Percentiles rank a stretch among this genome's conserved stretches.
Conservation (phyloP, 2,797 vertebrate species). For the Enteromius trimaculatus region DNA sequence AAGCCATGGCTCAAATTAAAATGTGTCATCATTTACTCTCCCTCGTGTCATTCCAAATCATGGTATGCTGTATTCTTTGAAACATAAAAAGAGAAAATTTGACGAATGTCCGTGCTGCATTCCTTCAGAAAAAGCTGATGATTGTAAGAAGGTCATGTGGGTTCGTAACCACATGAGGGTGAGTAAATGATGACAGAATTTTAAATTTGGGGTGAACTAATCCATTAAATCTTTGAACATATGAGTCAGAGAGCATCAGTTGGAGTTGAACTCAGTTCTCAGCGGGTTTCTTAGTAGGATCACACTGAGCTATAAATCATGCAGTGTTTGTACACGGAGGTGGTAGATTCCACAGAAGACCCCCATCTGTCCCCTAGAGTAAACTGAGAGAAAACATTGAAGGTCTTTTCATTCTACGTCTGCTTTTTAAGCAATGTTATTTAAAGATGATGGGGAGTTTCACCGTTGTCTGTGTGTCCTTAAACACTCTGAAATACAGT, state of each 20-base stretch:
- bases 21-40: background rate
- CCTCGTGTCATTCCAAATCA: background rate
- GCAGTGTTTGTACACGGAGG: constrained; percentile 39
- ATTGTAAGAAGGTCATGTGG: background rate
- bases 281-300: constrained; percentile 19
- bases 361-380: constrained; percentile 28
- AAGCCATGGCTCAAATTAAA: background rate
- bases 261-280: background rate
- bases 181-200: constrained; percentile 5
- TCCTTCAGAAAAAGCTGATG: background rate
- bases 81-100: background rate
- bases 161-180: background rate
- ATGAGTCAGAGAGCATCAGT: constrained; percentile 14
- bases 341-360: constrained; percentile 41
- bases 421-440: background rate
- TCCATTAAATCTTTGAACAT: constrained; percentile 22
- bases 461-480: background rate
- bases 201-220: constrained; percentile 12
- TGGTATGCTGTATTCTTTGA: background rate
- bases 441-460: background rate
- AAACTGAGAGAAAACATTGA: background rate
- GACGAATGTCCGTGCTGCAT: background rate
- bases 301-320: constrained; percentile 35
- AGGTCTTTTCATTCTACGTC: background rate
- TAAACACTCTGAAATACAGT: background rate